phyloP scores from a whole-genome alignment of 2,113 vertebrate species.

The Cyprinodon tularosa region DNA sequence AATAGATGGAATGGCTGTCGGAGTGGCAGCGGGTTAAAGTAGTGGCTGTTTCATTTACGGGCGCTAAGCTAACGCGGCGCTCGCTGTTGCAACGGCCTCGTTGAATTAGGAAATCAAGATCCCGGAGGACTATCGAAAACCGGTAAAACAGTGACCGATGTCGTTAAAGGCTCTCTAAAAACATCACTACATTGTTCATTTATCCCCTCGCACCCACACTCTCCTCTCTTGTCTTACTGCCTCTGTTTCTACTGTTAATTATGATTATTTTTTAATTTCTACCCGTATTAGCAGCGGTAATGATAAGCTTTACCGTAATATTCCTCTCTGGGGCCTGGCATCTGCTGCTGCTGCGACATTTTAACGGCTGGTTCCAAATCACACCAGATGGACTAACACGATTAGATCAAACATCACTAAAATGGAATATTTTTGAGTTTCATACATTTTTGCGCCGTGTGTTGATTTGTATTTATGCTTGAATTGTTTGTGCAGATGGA shows the following conservation, averaged over 20 bases:
- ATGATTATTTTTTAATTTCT: constrained; percentile 21
- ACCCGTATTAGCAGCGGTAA: constrained; percentile 51
- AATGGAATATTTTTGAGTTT: background rate
- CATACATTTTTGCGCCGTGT: background rate
- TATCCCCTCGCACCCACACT: constrained; percentile 2
- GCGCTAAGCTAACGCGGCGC: constrained; percentile 44
- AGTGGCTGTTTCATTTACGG: constrained; percentile 48
- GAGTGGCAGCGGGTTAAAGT: constrained; percentile 37
- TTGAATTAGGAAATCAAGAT: constrained; percentile 62
- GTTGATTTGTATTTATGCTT: background rate
- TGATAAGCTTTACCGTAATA: constrained; percentile 56
- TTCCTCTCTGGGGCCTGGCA: constrained; percentile 57
- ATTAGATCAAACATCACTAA: background rate
- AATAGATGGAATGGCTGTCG: constrained; percentile 5
- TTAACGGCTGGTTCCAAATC: constrained; percentile 55
- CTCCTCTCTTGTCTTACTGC: background rate
- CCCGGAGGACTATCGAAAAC: constrained; percentile 9
- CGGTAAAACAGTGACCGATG: constrained; percentile 1
- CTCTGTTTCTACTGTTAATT: background rate
- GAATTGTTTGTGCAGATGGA: constrained; percentile 82
- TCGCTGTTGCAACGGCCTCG: constrained; percentile 59
- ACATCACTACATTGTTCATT: background rate
- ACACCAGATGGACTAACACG: background rate
- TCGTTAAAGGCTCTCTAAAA: background rate
- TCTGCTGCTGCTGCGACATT: constrained; percentile 72